A percentile compares a stretch with the other conserved stretches of the same genome.
Evolutionary conservation across 2,797 vertebrate genomes (phyloP).

Genomic region (Notoglanidium macrostoma): DNA sequence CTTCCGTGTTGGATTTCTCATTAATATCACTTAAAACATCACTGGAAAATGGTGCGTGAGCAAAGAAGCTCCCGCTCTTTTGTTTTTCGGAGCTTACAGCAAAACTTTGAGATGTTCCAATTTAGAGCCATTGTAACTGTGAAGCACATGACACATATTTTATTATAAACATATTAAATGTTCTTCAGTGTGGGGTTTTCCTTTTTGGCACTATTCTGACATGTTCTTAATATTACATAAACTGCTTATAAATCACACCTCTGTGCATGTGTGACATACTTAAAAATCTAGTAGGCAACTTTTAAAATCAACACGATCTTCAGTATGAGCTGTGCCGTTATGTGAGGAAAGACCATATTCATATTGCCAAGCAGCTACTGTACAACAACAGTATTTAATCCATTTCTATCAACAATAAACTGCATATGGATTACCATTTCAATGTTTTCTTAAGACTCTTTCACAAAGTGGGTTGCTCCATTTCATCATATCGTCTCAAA

Average conservation of each 20-base stretch:
- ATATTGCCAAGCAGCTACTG: constrained; percentile 12
- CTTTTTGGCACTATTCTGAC: background rate
- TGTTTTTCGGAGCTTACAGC: background rate
- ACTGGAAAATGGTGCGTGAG: background rate
- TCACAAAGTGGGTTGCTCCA: background rate
- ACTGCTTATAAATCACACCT: background rate
- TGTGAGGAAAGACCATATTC: constrained; percentile 16
- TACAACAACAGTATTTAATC: constrained; percentile 2
- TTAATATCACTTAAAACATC: background rate
- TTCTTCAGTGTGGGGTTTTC: background rate
- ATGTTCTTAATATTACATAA: background rate
- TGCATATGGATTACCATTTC: background rate
- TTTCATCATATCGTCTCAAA: background rate
- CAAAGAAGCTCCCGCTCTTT: background rate
- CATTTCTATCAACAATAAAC: constrained; percentile 32
- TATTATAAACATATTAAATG: background rate
- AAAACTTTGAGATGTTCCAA: background rate
- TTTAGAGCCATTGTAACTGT: background rate
- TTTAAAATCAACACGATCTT: background rate
- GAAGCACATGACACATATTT: background rate
- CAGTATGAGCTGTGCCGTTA: background rate
- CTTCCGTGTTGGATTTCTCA: background rate
- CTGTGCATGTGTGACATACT: background rate
- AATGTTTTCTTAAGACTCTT: background rate
- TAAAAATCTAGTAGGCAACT: background rate